phyloP scores from a whole-genome alignment of 2,113 vertebrate species.

The Tachysurus vachellii region DNA sequence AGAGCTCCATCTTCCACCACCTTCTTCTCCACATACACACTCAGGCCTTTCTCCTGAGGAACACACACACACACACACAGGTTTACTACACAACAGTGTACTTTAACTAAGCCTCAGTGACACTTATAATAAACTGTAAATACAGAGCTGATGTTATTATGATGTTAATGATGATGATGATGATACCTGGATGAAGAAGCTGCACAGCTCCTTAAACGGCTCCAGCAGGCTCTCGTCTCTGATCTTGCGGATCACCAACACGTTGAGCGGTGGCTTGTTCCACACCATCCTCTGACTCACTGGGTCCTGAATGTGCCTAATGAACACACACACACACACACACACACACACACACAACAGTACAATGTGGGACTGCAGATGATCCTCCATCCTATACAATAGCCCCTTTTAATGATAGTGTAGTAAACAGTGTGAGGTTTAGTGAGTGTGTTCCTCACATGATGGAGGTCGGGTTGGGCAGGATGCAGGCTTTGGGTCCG shows the following conservation, averaged over 20 bases:
- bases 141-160: neutral
- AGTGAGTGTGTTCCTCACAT: slow-evolving; percentile 66
- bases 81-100: neutral
- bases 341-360: neutral
- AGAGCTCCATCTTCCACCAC: slow-evolving; percentile 75
- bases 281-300: slow-evolving; percentile 80
- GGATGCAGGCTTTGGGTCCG: slow-evolving; percentile 82
- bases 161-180: neutral
- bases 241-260: slow-evolving; percentile 79
- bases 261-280: slow-evolving; percentile 77
- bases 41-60: slow-evolving; percentile 76
- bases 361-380: neutral
- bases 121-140: neutral
- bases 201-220: slow-evolving; percentile 80
- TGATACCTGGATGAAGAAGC: slow-evolving; percentile 76
- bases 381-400: neutral
- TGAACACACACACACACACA: neutral
- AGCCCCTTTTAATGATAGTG: neutral
- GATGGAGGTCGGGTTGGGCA: slow-evolving; percentile 79
- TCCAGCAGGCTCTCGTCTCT: slow-evolving; percentile 75
- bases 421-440: neutral
- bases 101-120: neutral
- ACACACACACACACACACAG: neutral
- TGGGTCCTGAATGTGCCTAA: slow-evolving; percentile 82
- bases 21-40: slow-evolving; percentile 81